Conservation (phyloP, 2,888 invertebrate species). For the Deroplatys truncata region DNA sequence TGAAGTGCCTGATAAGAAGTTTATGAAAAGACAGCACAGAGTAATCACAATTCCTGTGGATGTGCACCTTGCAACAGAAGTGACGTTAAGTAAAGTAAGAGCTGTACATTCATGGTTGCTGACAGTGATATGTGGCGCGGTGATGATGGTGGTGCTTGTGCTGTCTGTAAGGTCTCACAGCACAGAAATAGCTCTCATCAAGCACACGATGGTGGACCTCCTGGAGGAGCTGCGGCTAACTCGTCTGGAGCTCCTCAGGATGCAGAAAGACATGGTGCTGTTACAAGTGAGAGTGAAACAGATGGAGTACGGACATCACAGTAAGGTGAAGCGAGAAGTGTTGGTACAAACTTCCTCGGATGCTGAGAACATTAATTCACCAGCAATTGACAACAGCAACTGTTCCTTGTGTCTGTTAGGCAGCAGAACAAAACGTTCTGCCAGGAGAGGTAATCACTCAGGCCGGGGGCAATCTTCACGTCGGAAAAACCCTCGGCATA, state of each 20-base stretch:
- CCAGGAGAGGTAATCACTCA: conserved; percentile 22
- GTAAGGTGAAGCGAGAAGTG: not conserved
- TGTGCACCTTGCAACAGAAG: not conserved
- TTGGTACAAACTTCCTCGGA: not conserved
- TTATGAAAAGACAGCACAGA: not conserved
- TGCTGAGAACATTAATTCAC: not conserved
- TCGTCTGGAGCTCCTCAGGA: not conserved
- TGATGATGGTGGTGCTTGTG: not conserved
- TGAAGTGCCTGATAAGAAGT: not conserved
- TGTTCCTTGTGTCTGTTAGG: not conserved
- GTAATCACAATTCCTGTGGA: not conserved
- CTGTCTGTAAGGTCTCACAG: not conserved
- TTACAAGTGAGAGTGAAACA: not conserved
- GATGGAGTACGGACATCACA: not conserved
- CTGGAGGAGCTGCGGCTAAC: not conserved
- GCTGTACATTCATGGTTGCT: not conserved
- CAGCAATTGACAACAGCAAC: not conserved
- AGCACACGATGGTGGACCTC: not conserved
- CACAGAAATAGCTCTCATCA: not conserved
- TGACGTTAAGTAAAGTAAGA: not conserved
- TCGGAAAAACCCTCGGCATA: not conserved
- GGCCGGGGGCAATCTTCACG: not conserved
- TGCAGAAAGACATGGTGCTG: not conserved
- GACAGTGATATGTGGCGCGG: not conserved
- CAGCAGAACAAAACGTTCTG: conserved; percentile 17